Conservation (phyloP, 2,888 invertebrate genomes). For the Lycaena phlaeas region DNA sequence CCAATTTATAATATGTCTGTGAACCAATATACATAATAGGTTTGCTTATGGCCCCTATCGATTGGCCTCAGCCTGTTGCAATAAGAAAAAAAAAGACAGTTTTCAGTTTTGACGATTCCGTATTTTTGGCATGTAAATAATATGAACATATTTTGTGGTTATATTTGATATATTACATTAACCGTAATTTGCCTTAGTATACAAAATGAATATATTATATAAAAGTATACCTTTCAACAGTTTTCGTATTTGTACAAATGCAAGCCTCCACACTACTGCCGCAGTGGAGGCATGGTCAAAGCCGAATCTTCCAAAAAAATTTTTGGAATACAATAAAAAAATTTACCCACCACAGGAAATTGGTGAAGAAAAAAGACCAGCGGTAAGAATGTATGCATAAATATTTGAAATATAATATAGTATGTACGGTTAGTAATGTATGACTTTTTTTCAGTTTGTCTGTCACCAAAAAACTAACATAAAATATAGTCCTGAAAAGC, state of each 20-base stretch:
- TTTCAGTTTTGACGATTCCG: too few species aligned
- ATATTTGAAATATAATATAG: not conserved
- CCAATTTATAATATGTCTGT: too few species aligned
- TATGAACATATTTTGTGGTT: too few species aligned
- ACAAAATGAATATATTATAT: conserved; percentile 20
- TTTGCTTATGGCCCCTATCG: too few species aligned
- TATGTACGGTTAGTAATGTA: not conserved
- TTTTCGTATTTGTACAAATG: conserved; percentile 8
- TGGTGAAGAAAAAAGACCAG: conserved; percentile 84
- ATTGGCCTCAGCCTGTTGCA: too few species aligned
- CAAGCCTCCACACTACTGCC: conserved; percentile 37
- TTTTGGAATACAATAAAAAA: conserved; percentile 79
- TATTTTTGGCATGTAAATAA: too few species aligned
- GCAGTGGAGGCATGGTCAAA: conserved; percentile 47
- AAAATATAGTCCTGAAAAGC: conserved; percentile 92
- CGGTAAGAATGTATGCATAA: conserved; percentile 77
- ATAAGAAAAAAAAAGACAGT: too few species aligned
- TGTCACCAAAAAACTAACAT: conserved; percentile 89
- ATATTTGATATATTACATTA: too few species aligned
- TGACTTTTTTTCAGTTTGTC: conserved; percentile 84
- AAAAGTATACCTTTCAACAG: conserved; percentile 11
- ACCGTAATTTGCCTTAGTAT: too few species aligned
- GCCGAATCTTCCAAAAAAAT: conserved; percentile 60
- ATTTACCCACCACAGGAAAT: conserved; percentile 85
- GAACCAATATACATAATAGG: too few species aligned